Percentiles rank a stretch among this genome's conserved stretches.
Conservation (phyloP, 2,888 invertebrate species). For the Heliothis peltigera region DNA sequence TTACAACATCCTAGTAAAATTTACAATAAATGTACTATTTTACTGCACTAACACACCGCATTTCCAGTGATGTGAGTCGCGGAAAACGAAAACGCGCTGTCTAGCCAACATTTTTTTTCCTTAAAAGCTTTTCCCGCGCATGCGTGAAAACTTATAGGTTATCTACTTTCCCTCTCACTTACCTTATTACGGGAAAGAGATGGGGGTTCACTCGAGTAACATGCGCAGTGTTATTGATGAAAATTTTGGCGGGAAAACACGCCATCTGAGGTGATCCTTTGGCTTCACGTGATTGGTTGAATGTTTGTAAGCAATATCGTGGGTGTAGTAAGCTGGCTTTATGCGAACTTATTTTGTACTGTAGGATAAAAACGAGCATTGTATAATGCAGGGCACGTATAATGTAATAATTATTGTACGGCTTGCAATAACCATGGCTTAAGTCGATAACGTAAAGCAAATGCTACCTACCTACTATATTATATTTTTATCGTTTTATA, state of each 20-base stretch:
- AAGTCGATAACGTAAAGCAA: conserved; percentile 24
- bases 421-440: conserved; percentile 12
- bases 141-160: conserved; percentile 79
- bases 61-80: conserved; percentile 59
- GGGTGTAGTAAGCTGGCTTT: conserved; percentile 13
- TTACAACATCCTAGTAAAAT: conserved; percentile 52
- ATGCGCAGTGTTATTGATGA: conserved; percentile 88
- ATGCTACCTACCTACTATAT: not conserved
- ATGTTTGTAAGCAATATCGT: conserved; percentile 35
- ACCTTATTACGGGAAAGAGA: conserved; percentile 67
- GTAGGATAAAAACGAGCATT: conserved; percentile 18
- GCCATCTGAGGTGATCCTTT: conserved; percentile 54
- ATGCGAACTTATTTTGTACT: conserved; percentile 3
- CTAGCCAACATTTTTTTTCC: conserved; percentile 60
- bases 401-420: conserved; percentile 20
- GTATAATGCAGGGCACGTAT: not conserved
- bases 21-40: conserved; percentile 58
- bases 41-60: conserved; percentile 66
- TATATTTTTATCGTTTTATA: too few species aligned
- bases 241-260: conserved; percentile 82
- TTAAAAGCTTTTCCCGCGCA: conserved; percentile 72
- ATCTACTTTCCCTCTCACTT: conserved; percentile 73
- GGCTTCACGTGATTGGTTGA: conserved; percentile 48
- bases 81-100: conserved; percentile 64
- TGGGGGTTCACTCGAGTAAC: conserved; percentile 67